Conservation (phyloP, 2,797 vertebrate genomes). For the Diplodus sargus region DNA sequence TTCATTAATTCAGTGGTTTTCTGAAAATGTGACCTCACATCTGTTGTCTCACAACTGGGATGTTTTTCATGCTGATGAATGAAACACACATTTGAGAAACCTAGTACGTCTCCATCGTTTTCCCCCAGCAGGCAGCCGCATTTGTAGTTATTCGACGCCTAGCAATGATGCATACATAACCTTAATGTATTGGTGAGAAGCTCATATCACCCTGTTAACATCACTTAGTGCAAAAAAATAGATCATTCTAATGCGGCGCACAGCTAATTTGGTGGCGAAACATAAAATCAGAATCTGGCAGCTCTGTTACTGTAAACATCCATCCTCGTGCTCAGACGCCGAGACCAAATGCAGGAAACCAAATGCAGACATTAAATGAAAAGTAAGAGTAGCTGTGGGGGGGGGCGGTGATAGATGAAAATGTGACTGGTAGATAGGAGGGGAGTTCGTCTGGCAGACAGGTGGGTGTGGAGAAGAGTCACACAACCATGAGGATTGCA, state of each 20-base stretch:
- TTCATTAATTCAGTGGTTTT: constrained; percentile 19
- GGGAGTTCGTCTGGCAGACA: constrained; percentile 61
- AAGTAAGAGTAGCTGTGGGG: constrained; percentile 49
- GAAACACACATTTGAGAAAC: constrained; percentile 40
- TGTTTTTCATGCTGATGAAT: constrained; percentile 51
- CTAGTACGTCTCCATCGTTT: constrained; percentile 31
- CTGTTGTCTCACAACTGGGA: constrained; percentile 22
- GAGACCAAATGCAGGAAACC: constrained; percentile 39
- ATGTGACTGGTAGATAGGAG: constrained; percentile 64
- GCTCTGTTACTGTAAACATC: constrained; percentile 56
- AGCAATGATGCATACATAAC: constrained; percentile 66
- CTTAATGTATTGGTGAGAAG: constrained; percentile 59
- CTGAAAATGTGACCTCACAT: constrained; percentile 30
- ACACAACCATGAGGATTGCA: constrained; percentile 73
- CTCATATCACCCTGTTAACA: constrained; percentile 55
- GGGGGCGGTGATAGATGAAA: constrained; percentile 40
- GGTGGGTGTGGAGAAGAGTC: constrained; percentile 70
- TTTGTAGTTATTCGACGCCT: constrained; percentile 60
- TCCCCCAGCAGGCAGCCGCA: constrained; percentile 41
- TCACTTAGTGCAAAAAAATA: constrained; percentile 43
- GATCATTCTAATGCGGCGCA: constrained; percentile 53
- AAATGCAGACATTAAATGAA: constrained; percentile 47
- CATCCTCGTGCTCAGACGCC: constrained; percentile 29
- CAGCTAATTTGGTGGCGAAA: constrained; percentile 68
- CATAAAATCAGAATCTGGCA: constrained; percentile 58